These are phyloP conservation scores for Andrena cerasifolii DNA, from an alignment of 1,140 invertebrate genomes.

Conservation along the genomic window DNA sequence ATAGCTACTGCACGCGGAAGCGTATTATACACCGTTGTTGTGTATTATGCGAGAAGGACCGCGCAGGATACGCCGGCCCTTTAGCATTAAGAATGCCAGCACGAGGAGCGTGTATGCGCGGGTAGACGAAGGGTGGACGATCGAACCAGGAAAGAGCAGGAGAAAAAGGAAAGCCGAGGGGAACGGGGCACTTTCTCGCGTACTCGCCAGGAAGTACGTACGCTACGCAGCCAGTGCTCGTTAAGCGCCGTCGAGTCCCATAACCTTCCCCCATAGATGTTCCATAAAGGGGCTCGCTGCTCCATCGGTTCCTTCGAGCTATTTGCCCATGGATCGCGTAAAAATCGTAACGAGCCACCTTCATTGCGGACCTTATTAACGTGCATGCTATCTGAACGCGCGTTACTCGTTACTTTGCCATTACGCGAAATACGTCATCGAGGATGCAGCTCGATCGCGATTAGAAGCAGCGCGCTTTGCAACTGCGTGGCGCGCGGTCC, in stretches of 20 bases:
- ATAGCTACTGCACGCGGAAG: constrained; percentile 72
- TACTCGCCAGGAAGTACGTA: neutral
- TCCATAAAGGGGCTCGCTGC: constrained; percentile 39
- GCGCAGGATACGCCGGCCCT: constrained; percentile 42
- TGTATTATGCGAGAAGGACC: constrained; percentile 62
- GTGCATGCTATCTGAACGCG: neutral
- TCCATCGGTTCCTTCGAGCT: neutral
- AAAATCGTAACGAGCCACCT: constrained; percentile 36
- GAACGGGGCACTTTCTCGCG: no score
- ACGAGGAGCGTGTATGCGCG: constrained; percentile 44
- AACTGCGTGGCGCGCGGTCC: neutral
- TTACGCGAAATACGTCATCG: constrained; percentile 2
- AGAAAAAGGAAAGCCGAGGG: neutral
- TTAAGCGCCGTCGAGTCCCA: constrained; percentile 40
- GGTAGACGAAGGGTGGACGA: constrained; percentile 13
- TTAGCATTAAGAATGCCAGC: constrained; percentile 58
- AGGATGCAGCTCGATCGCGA: constrained; percentile 14
- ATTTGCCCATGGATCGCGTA: neutral
- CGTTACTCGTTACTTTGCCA: no score
- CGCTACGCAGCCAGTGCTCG: constrained; percentile 29
- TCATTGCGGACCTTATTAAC: constrained; percentile 4
- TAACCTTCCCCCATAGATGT: constrained; percentile 44
- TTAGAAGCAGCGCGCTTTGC: constrained; percentile 2
- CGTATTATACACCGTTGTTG: constrained; percentile 63
- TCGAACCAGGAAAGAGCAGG: neutral